These are phyloP conservation scores for Podilymbus podiceps DNA, from an alignment of 2,113 vertebrate genomes.

Conservation along the genomic window DNA sequence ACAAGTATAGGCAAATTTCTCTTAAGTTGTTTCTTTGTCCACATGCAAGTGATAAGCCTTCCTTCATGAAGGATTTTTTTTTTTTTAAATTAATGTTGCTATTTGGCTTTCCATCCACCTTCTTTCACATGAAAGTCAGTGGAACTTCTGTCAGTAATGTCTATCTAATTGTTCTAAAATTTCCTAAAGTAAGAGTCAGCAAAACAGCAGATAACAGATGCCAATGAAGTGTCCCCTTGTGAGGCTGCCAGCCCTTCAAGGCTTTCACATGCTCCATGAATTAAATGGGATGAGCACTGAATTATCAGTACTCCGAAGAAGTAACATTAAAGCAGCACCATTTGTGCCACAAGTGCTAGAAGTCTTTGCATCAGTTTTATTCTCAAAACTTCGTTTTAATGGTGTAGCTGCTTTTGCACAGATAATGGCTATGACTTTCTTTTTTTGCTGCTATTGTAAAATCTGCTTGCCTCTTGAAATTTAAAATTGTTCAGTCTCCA, in stretches of 20 bases:
- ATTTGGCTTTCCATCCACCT: neutral
- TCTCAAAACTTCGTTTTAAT: neutral
- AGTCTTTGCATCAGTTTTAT: neutral
- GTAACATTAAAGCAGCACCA: neutral
- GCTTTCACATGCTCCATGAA: neutral
- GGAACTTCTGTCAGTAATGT: neutral
- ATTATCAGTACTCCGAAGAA: neutral
- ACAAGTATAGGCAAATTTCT: neutral
- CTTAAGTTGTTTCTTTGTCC: neutral
- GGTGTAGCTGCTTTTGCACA: neutral
- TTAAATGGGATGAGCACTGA: neutral
- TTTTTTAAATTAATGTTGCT: neutral
- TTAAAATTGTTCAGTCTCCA: neutral
- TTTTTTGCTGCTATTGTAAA: neutral
- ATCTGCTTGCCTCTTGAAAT: neutral
- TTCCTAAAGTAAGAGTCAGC: conserved; percentile 16
- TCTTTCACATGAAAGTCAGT: neutral
- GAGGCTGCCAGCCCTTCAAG: neutral
- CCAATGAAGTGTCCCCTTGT: neutral
- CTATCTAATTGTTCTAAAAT: conserved; percentile 5
- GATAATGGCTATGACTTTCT: neutral
- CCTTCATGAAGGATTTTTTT: neutral
- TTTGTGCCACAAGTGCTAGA: neutral
- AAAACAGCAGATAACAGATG: neutral
- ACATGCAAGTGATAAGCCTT: neutral